Conservation (phyloP, 2,888 invertebrate genomes). For the Agrotis clavis region DNA sequence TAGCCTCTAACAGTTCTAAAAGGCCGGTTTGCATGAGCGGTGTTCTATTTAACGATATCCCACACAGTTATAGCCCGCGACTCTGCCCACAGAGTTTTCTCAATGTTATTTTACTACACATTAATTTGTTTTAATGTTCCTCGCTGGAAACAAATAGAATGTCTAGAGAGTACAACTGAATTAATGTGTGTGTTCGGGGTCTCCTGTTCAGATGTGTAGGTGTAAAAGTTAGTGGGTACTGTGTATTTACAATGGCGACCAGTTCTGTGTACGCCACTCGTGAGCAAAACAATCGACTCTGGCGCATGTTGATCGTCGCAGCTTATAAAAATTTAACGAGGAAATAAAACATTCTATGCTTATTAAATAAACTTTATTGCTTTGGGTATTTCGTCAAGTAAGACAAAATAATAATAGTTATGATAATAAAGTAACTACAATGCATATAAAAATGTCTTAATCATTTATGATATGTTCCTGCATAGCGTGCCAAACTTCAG, state of each 20-base stretch:
- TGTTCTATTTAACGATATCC: constrained; percentile 59
- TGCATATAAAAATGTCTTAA: too few relatives aligned
- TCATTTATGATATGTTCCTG: too few relatives aligned
- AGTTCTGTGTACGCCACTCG: constrained; percentile 38
- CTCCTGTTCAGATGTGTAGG: constrained; percentile 51
- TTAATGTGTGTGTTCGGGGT: constrained; percentile 57
- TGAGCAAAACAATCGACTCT: constrained; percentile 49
- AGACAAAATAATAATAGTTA: neutral
- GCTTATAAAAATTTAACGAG: constrained; percentile 36
- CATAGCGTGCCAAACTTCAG: neutral
- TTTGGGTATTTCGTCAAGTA: neutral
- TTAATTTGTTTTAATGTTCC: constrained; percentile 72
- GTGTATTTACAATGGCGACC: constrained; percentile 49
- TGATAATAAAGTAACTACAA: too few relatives aligned
- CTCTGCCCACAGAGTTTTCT: constrained; percentile 68
- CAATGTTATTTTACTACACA: constrained; percentile 70
- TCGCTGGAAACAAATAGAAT: constrained; percentile 57
- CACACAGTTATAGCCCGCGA: constrained; percentile 55
- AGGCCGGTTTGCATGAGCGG: constrained; percentile 45
- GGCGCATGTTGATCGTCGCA: constrained; percentile 27
- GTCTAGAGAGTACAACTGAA: constrained; percentile 49
- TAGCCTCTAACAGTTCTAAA: constrained; percentile 38
- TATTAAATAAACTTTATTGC: constrained; percentile 18
- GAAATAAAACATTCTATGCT: constrained; percentile 7
- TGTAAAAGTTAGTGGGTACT: constrained; percentile 46